A percentile compares a stretch with the other conserved stretches of the same genome.
phyloP scores from a whole-genome alignment of 2,113 vertebrate genomes.

The Hippocampus guttulatus region DNA sequence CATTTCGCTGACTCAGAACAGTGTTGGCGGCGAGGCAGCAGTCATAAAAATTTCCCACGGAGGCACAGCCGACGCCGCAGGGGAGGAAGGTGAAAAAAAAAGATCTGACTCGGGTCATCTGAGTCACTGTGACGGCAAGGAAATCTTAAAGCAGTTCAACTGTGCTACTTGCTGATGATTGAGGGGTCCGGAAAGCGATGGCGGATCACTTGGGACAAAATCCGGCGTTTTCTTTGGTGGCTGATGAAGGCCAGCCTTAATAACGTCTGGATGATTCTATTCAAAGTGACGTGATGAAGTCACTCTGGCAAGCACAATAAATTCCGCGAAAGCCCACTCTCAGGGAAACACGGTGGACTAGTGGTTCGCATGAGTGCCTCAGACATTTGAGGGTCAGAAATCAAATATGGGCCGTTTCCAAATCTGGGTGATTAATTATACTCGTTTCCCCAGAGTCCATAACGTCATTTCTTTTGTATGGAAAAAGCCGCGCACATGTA shows the following conservation, averaged over 20 bases:
- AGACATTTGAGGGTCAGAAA: too few relatives aligned
- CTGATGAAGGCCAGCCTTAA: neutral
- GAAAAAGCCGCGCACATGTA: neutral
- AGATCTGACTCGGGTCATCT: conserved; percentile 41
- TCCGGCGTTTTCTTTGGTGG: neutral
- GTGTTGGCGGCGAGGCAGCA: conserved; percentile 30
- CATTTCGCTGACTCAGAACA: conserved; percentile 48
- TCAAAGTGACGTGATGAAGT: too few relatives aligned
- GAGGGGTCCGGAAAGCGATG: neutral
- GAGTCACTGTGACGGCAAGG: conserved; percentile 27
- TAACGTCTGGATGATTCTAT: too few relatives aligned
- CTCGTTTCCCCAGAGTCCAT: too few relatives aligned
- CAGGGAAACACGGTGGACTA: too few relatives aligned
- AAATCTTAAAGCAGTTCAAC: conserved; percentile 27
- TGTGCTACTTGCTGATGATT: neutral
- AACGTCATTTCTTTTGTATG: neutral
- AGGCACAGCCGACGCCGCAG: conserved; percentile 15
- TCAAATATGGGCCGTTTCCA: too few relatives aligned
- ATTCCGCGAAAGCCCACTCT: too few relatives aligned
- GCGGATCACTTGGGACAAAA: neutral
- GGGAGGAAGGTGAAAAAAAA: neutral
- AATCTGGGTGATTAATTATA: too few relatives aligned
- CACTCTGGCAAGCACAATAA: too few relatives aligned
- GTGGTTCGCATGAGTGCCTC: too few relatives aligned
- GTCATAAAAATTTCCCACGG: conserved; percentile 14